phyloP scores from a whole-genome alignment of 2,797 vertebrate species.

The Apodemus agrarius region DNA sequence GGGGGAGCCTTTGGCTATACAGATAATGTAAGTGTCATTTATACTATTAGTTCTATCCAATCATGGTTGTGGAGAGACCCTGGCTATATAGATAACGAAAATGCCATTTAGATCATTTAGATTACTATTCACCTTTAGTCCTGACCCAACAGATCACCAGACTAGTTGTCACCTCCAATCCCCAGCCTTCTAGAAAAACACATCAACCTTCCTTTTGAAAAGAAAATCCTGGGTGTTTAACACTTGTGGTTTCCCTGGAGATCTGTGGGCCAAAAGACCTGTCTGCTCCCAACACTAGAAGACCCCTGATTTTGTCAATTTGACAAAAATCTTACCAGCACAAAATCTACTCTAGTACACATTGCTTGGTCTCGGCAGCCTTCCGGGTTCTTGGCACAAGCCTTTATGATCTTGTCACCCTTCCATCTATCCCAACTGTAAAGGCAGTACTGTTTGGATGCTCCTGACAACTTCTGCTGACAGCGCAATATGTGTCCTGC shows the following conservation, averaged over 20 bases:
- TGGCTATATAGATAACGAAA: background rate
- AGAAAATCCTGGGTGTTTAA: background rate
- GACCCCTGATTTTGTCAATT: background rate
- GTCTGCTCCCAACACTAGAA: background rate
- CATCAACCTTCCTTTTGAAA: background rate
- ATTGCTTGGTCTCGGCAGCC: background rate
- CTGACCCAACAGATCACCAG: background rate
- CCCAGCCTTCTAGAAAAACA: background rate
- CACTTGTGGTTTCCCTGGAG: background rate
- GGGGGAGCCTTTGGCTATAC: too few relatives aligned
- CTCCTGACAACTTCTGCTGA: background rate
- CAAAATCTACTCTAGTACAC: background rate
- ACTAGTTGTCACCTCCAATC: background rate
- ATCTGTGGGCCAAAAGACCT: background rate
- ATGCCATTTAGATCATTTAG: background rate
- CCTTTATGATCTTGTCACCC: background rate
- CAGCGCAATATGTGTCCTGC: background rate
- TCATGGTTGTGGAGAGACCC: background rate
- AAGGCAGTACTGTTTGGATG: background rate
- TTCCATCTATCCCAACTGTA: background rate
- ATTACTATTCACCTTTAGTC: background rate
- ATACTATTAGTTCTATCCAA: background rate
- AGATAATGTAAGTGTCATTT: background rate
- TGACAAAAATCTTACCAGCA: background rate
- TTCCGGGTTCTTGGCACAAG: background rate